These are phyloP conservation scores for Disparrhopalites patrizii DNA, from an alignment of 2,888 invertebrate species.

Conservation along the genomic window DNA sequence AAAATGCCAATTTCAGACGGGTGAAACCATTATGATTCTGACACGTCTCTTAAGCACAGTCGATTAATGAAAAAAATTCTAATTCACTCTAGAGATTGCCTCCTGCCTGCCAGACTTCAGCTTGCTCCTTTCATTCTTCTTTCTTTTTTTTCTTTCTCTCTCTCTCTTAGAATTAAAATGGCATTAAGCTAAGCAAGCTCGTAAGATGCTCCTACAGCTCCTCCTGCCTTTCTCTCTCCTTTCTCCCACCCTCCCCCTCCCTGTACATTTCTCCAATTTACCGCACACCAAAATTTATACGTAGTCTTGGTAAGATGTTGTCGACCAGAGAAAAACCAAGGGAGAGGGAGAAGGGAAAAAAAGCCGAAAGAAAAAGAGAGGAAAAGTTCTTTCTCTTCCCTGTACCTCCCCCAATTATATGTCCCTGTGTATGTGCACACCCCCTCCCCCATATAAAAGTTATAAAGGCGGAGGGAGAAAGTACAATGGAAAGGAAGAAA, in stretches of 20 bases:
- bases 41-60: slow-evolving; percentile 33
- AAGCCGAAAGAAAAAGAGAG: neutral
- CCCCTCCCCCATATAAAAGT: too few species aligned
- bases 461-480: neutral
- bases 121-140: slow-evolving; percentile 18
- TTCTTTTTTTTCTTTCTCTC: too few species aligned
- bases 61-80: slow-evolving; percentile 36
- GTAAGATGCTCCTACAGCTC: slow-evolving; percentile 11
- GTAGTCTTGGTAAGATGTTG: neutral
- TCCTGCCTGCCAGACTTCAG: slow-evolving; percentile 14
- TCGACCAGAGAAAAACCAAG: neutral
- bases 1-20: slow-evolving; percentile 28
- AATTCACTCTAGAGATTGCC: slow-evolving; percentile 29
- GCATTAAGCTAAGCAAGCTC: slow-evolving; percentile 18
- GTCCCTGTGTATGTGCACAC: neutral
- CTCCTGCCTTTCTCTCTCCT: neutral
- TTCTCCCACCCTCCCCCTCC: neutral
- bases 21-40: slow-evolving; percentile 32
- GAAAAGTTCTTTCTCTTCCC: neutral
- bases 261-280: slow-evolving; percentile 1
- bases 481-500: slow-evolving; percentile 16
- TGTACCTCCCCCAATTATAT: neutral
- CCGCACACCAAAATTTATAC: slow-evolving; percentile 11
- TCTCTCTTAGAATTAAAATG: slow-evolving; percentile 23
- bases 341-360: neutral